Percentiles rank a stretch among this genome's conserved stretches.
phyloP scores from a whole-genome alignment of 2,113 vertebrate species.

The Eudyptes chrysolophus region DNA sequence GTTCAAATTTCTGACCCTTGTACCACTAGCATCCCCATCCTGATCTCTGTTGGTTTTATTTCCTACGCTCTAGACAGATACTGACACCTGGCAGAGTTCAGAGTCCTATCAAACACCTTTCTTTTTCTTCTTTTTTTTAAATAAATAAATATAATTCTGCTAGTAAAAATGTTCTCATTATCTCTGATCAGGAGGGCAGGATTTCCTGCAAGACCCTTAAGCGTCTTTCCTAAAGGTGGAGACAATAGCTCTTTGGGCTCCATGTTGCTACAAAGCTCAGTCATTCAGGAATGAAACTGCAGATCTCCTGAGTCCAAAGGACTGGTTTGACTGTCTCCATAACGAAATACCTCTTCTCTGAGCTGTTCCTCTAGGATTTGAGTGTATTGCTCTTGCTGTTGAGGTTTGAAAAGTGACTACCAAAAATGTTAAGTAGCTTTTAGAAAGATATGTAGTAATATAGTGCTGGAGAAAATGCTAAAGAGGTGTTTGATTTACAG shows the following conservation, averaged over 20 bases:
- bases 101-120: background rate
- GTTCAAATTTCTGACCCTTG: background rate
- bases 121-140: background rate
- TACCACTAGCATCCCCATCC: background rate
- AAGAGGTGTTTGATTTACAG: background rate
- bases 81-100: background rate
- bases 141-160: background rate
- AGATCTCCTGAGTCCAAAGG: background rate
- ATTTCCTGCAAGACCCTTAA: background rate
- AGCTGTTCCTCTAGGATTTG: background rate
- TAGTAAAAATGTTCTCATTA: background rate
- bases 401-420: background rate
- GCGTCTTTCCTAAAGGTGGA: background rate
- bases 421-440: background rate
- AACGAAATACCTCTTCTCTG: background rate
- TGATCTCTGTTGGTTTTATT: background rate
- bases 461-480: background rate
- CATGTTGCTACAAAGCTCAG: accelerated
- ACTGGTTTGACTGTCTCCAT: background rate
- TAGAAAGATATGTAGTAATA: accelerated
- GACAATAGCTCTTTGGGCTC: background rate
- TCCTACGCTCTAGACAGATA: background rate
- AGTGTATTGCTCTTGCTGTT: background rate
- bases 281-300: background rate
- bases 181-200: background rate